Evolutionary conservation across 2,113 vertebrate genomes (phyloP).

Genomic region (Sorex fumeus): DNA sequence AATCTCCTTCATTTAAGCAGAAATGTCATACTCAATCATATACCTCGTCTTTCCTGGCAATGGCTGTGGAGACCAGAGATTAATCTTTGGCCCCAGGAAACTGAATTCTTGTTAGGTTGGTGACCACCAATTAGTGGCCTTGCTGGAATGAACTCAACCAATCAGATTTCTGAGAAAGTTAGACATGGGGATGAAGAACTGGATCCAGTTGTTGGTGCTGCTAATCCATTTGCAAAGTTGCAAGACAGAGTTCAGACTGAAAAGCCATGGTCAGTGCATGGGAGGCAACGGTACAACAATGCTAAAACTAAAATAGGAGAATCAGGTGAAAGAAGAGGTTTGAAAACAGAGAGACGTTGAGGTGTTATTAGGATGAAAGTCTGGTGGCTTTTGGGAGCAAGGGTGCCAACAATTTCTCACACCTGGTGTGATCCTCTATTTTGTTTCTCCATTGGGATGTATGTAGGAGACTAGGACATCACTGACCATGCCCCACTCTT

Average conservation of each 20-base stretch:
- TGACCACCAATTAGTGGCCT: neutral
- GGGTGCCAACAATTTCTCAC: neutral
- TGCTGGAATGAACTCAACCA: neutral
- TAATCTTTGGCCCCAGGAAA: conserved; percentile 4
- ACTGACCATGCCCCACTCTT: neutral
- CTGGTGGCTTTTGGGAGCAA: neutral
- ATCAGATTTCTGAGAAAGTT: neutral
- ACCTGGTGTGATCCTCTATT: neutral
- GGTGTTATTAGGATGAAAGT: accelerated
- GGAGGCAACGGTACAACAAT: neutral
- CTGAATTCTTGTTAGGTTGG: neutral
- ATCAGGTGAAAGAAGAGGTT: neutral
- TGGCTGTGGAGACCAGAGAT: neutral
- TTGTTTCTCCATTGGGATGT: neutral
- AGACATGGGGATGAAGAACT: neutral
- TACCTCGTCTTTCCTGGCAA: neutral
- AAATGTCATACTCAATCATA: neutral
- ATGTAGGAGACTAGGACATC: neutral
- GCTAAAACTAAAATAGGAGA: neutral
- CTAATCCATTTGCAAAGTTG: neutral
- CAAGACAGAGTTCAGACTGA: neutral
- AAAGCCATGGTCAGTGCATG: neutral
- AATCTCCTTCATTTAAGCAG: neutral
- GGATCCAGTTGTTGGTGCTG: neutral
- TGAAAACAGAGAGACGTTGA: neutral